Evolutionary conservation across 1,140 invertebrate genomes (phyloP), one percentile per base, ranked within the genome.

Genomic region (Manduca sexta): DNA sequence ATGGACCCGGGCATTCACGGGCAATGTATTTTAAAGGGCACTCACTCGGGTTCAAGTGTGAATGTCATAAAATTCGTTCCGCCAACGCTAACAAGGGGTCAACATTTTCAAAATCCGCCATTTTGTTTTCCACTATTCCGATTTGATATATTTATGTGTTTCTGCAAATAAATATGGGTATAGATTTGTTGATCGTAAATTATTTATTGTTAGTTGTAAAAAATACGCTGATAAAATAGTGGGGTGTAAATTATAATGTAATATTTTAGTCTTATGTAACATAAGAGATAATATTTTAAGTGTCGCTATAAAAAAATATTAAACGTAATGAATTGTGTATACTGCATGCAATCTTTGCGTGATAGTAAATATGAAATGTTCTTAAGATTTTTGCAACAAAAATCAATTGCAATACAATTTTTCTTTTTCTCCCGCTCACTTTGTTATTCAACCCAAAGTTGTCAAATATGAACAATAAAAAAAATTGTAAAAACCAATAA

Each of bases 1-100:
- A 78, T 73, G 71, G 70, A 79, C 71, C 76, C 76, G 42, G 56
- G 49, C 60, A 50, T 77, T 79, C 53, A 80, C 74, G 79, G 71
- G 56, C 69, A 65, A 83, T 83, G 66, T 80, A 79, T 65, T 83
- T 73, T 74, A 64, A 61, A 67, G 64, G 56, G 67, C 59, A 73
- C 70, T 69, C 58, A 53, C 49, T 64, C 52, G 55, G 59, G 57
- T 66, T 61, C 70, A 70, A 77, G 70, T 69, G 72, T 70, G 60
- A 75, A 72, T 60, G 74, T 64, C 37, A 74, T 71, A 73, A 70
- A 80, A 80, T 83, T 80, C n/a, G 79, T 77, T 73, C 60, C 56
- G 45, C 52, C 64, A 62, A 65, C 56, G 45, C 52, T 66, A 62
- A 67, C 64, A 49, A 76, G 64, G 76, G 79, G 70, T 79, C 71